Conservation (phyloP, 2,113 vertebrate species). For the Podocnemis expansa region DNA sequence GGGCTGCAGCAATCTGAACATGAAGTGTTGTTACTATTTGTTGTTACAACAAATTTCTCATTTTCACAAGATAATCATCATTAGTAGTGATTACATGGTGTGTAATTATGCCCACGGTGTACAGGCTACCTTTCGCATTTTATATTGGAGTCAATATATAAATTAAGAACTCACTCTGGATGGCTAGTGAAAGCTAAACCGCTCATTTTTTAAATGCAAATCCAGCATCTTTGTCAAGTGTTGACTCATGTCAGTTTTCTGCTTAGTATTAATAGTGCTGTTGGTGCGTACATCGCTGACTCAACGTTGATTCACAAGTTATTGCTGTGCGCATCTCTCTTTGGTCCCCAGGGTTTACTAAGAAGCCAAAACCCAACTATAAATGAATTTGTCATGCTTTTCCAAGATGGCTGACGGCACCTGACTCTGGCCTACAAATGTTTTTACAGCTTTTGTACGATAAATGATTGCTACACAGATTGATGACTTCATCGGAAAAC, state of each 20-base stretch:
- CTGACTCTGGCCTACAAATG: constrained; percentile 55
- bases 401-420: constrained; percentile 56
- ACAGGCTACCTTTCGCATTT: not conserved
- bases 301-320: constrained; percentile 56
- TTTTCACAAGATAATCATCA: constrained; percentile 53
- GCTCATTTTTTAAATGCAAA: not conserved
- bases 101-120: not conserved
- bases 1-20: constrained; percentile 44
- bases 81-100: constrained; percentile 27
- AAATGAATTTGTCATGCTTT: constrained; percentile 64
- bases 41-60: constrained; percentile 57
- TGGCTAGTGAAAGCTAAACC: not conserved
- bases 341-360: constrained; percentile 29
- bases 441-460: constrained; percentile 68
- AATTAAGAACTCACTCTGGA: not conserved
- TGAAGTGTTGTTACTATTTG: constrained; percentile 47
- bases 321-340: constrained; percentile 49
- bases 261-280: constrained; percentile 37
- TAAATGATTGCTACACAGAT: constrained; percentile 58
- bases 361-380: constrained; percentile 48
- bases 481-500: constrained; percentile 69
- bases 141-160: not conserved
- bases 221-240: not conserved
- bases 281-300: constrained; percentile 49
- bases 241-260: constrained; percentile 43